These are phyloP conservation scores for Pipistrellus pipistrellus DNA, from an alignment of 2,797 vertebrate genomes.

Conservation along the genomic window DNA sequence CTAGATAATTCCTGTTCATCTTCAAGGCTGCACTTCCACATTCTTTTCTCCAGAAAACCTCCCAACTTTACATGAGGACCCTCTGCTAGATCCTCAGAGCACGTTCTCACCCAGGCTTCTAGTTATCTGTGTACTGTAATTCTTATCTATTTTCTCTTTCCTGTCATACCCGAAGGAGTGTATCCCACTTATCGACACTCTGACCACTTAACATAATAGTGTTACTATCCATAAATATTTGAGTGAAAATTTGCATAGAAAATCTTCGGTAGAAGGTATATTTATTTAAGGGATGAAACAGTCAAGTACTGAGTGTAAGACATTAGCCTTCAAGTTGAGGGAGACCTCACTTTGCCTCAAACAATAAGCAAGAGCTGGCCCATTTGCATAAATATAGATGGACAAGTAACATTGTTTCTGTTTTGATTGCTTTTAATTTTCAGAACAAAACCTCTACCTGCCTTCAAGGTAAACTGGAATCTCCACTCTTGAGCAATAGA, in stretches of 20 bases:
- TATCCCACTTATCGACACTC: not conserved
- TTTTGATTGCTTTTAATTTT: not conserved
- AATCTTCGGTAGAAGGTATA: not conserved
- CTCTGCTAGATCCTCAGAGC: not conserved
- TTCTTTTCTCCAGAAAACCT: not conserved
- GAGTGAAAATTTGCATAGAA: not conserved
- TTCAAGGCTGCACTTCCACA: not conserved
- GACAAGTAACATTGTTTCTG: not conserved
- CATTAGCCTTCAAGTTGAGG: not conserved
- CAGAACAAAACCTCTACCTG: not conserved
- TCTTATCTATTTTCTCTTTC: not conserved
- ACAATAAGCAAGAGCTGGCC: not conserved
- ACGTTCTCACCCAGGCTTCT: not conserved
- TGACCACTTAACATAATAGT: not conserved
- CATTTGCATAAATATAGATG: not conserved
- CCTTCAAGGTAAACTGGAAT: constrained; percentile 39
- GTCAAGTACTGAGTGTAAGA: not conserved
- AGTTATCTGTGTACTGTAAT: not conserved
- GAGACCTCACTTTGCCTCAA: not conserved
- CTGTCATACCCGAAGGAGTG: not conserved
- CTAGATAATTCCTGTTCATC: not conserved
- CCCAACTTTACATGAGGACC: not conserved
- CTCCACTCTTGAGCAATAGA: not conserved
- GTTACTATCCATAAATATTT: not conserved
- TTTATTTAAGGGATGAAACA: not conserved